phyloP scores from a whole-genome alignment of 2,888 invertebrate genomes.

The Xanthostigma xanthostigma region DNA sequence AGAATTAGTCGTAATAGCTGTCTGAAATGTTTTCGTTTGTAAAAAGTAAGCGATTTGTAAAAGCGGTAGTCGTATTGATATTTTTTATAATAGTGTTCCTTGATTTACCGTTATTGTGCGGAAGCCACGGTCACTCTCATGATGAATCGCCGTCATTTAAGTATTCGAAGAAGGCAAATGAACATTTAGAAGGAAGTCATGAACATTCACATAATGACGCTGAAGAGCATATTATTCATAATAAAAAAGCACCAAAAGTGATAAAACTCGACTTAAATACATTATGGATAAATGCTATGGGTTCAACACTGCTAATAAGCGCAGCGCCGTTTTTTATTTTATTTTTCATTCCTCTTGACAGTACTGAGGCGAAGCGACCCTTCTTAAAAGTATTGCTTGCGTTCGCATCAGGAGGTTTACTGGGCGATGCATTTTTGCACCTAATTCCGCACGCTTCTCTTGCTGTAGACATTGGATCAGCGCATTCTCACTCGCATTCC shows the following conservation, averaged over 20 bases:
- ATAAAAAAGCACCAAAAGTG: slow-evolving; percentile 10
- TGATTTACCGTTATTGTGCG: slow-evolving; percentile 3
- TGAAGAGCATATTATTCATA: slow-evolving; percentile 13
- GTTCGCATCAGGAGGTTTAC: slow-evolving; percentile 87
- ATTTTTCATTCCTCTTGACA: slow-evolving; percentile 84
- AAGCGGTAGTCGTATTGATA: neutral
- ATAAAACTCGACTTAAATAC: slow-evolving; percentile 26
- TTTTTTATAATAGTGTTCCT: slow-evolving; percentile 3
- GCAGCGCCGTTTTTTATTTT: slow-evolving; percentile 87
- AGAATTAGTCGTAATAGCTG: too few species aligned
- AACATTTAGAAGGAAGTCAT: slow-evolving; percentile 14
- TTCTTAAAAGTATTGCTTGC: slow-evolving; percentile 79
- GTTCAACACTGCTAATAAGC: slow-evolving; percentile 86
- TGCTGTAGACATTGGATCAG: slow-evolving; percentile 31
- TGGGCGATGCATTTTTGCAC: slow-evolving; percentile 98
- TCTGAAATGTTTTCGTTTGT: too few species aligned
- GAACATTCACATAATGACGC: slow-evolving; percentile 27
- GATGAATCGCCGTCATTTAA: slow-evolving; percentile 62
- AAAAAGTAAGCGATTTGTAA: slow-evolving; percentile 10
- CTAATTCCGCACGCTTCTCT: slow-evolving; percentile 90
- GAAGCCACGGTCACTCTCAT: slow-evolving; percentile 30
- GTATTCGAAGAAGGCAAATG: slow-evolving; percentile 63
- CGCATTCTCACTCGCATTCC: slow-evolving; percentile 32
- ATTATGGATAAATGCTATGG: slow-evolving; percentile 69
- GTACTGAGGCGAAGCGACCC: slow-evolving; percentile 67